phyloP scores from a whole-genome alignment of 2,113 vertebrate genomes.

The Diglossa brunneiventris region DNA sequence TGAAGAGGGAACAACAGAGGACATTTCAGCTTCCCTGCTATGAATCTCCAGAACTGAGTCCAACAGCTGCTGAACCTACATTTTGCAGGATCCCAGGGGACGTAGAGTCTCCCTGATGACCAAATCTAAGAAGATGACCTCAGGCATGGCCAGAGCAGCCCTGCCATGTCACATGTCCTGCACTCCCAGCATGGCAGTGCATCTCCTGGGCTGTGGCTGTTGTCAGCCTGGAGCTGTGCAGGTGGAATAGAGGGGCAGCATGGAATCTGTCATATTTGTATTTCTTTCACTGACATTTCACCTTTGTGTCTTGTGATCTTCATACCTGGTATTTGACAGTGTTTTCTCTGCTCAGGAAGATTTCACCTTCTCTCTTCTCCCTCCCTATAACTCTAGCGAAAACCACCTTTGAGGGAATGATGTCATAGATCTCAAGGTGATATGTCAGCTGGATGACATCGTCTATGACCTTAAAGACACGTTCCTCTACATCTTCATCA shows the following conservation, averaged over 20 bases:
- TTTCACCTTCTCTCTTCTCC: constrained; percentile 51
- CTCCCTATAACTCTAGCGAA: constrained; percentile 72
- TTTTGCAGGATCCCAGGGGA: not conserved
- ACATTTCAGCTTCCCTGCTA: not conserved
- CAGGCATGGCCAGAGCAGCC: not conserved
- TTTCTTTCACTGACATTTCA: not conserved
- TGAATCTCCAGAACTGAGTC: not conserved
- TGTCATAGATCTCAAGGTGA: constrained; percentile 75
- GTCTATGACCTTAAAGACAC: constrained; percentile 74
- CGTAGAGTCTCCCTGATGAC: not conserved
- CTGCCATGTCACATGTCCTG: fast-evolving
- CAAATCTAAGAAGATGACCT: not conserved
- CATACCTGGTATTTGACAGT: constrained; percentile 80
- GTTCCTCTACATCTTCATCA: constrained; percentile 81
- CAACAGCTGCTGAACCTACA: not conserved
- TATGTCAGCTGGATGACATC: constrained; percentile 79
- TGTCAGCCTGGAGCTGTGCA: not conserved
- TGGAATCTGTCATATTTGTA: not conserved
- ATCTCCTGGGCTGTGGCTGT: fast-evolving
- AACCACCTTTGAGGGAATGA: constrained; percentile 76
- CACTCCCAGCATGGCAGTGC: not conserved
- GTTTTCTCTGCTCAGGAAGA: constrained; percentile 71
- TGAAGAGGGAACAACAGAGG: not conserved
- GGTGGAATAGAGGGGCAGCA: not conserved
- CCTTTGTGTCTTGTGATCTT: not conserved